These are phyloP conservation scores for Zoanthus gigantus DNA, from an alignment of 92 coral and sea anemone genomes.

Conservation along the genomic window DNA sequence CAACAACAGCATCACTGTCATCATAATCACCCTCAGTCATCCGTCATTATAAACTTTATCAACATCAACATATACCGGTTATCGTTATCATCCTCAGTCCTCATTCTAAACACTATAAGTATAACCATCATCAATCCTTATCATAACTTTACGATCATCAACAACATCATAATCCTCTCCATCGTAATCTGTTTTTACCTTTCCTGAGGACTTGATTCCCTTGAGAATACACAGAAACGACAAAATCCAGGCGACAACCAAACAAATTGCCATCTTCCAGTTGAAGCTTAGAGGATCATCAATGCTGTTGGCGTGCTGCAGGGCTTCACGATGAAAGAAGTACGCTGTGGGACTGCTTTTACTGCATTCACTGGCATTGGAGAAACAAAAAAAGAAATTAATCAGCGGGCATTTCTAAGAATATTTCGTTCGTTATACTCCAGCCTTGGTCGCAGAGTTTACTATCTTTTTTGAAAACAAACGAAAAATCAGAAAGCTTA, in stretches of 20 bases:
- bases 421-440: too few species aligned
- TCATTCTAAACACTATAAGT: too few species aligned
- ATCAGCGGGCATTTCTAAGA: too few species aligned
- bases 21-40: neutral
- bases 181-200: conserved; percentile 52
- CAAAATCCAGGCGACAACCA: conserved; percentile 83
- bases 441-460: too few species aligned
- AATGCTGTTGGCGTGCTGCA: conserved; percentile 81
- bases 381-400: neutral
- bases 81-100: neutral
- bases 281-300: conserved; percentile 80
- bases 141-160: too few species aligned
- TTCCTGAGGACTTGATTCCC: conserved; percentile 95
- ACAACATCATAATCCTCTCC: too few species aligned
- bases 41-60: neutral
- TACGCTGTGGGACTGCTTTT: conserved; percentile 86
- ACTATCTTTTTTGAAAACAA: too few species aligned
- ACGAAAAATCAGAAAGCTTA: too few species aligned
- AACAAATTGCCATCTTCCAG: conserved; percentile 89
- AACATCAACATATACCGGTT: neutral
- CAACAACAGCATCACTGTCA: neutral
- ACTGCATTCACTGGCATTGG: conserved; percentile 63
- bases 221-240: conserved; percentile 86
- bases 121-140: too few species aligned
- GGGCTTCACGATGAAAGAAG: conserved; percentile 85